phyloP scores from a whole-genome alignment of 2,113 vertebrate genomes.

The Leptobrachium ailaonicum region DNA sequence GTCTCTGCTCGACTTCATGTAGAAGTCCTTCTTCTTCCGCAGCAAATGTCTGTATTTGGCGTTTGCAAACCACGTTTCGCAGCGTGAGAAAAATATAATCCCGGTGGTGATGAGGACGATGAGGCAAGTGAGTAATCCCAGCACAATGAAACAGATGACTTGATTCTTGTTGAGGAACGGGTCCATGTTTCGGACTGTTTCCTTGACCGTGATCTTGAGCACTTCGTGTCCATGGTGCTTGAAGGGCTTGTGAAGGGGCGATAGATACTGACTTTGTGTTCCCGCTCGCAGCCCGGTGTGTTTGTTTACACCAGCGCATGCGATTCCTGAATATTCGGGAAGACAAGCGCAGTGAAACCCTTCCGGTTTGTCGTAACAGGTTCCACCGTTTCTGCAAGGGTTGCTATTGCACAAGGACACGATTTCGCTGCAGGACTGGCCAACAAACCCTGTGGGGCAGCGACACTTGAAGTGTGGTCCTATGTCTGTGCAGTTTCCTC shows the following conservation, averaged over 20 bases:
- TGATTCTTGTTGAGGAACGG: conserved; percentile 84
- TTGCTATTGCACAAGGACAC: conserved; percentile 64
- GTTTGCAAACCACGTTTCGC: conserved; percentile 86
- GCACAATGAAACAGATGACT: conserved; percentile 86
- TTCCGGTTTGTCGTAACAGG: conserved; percentile 70
- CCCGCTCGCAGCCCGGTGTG: conserved; percentile 61
- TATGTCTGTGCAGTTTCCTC: conserved; percentile 78
- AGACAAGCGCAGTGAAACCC: conserved; percentile 78
- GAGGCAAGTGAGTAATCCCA: conserved; percentile 88
- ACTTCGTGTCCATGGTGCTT: conserved; percentile 73
- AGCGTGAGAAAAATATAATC: conserved; percentile 89
- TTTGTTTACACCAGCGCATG: conserved; percentile 67
- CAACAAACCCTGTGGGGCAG: conserved; percentile 77
- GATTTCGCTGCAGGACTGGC: conserved; percentile 76
- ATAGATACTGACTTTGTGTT: conserved; percentile 67
- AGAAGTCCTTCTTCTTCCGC: conserved; percentile 80
- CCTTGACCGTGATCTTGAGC: conserved; percentile 87
- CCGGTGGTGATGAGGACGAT: conserved; percentile 85
- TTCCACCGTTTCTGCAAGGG: conserved; percentile 81
- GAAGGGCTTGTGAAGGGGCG: conserved; percentile 74
- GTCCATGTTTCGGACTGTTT: conserved; percentile 73
- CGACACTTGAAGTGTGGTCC: conserved; percentile 76
- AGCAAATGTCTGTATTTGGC: conserved; percentile 82
- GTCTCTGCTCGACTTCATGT: conserved; percentile 71
- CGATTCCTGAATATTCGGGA: conserved; percentile 73